Base-by-base conservation (phyloP, 2,797 vertebrate species). In the Ispidina picta region DNA sequence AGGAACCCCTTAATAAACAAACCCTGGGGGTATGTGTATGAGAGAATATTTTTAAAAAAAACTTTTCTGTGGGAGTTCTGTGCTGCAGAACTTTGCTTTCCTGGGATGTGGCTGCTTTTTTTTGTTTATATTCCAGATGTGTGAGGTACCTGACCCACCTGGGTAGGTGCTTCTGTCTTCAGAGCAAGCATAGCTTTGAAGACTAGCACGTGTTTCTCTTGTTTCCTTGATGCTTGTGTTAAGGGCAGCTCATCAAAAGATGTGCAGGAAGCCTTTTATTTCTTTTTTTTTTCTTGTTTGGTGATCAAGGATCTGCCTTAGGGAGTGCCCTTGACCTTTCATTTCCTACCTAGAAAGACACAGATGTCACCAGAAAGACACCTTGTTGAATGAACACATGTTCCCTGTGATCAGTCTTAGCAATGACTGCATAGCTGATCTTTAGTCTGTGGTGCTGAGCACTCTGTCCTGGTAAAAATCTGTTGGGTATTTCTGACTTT, bases 161-260 rank as follows among this genome's bases (percentile, higher is more conserved):
- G 22, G 22, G n/a, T 41, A 31, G 48, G 44, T 22, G 17, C 3
- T 49, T 49, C 26, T 71, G 33, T 21, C 25, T 71, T 73, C 65
- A 11, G 62, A 64, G 21, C 29, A 46, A 12, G 35, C 0, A 0
- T 9, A 3, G 4, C 64, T 54, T 56, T 41, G 37, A n/a, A 60
- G n/a, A 28, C 20, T 10, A 29, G 4, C 9, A 10, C 0, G 5
- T 26, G n/a, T 43, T 79, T 21, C 23, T 58, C 6, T 23, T 39
- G 14, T 7, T 17, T 41, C 6, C 39, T 81, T 41, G 17, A 5
- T n/a, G 8, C 68, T 66, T 70, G 17, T 0, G 0, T 16, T 15
- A 17, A 74, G 31, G 44, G 39, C 68, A n/a, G 19, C 28, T 86
- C 23, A n/a, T 31, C 51, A 15, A 14, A 39, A 51, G 26, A 16